These are phyloP conservation scores for Pseudochirops corinnae DNA, from an alignment of 2,797 vertebrate species.

Conservation along the genomic window DNA sequence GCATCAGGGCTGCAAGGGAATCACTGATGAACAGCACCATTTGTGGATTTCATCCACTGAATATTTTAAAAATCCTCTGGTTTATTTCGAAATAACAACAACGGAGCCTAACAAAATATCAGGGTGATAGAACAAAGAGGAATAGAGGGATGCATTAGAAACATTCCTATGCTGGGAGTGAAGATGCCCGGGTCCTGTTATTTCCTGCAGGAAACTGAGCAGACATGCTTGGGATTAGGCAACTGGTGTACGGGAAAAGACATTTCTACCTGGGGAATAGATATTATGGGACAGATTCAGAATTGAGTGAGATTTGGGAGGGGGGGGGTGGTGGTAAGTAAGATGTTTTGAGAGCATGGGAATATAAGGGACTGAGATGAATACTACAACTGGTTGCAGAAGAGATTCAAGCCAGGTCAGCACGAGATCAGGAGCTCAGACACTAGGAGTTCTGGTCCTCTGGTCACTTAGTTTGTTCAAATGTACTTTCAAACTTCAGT, in stretches of 20 bases:
- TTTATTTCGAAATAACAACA: conserved; percentile 31
- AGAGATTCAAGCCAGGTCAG: background rate
- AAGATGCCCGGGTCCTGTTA: background rate
- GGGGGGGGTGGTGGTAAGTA: background rate
- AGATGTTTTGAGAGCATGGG: background rate
- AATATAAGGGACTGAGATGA: background rate
- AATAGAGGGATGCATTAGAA: background rate
- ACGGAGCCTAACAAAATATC: conserved; percentile 64
- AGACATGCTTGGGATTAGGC: background rate
- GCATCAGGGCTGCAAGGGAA: conserved; percentile 75
- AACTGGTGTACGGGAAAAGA: background rate
- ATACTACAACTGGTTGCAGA: background rate
- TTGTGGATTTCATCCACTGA: conserved; percentile 69
- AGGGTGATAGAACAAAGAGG: conserved; percentile 17
- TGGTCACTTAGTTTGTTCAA: background rate
- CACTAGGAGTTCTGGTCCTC: background rate
- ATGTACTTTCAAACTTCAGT: background rate
- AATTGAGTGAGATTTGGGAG: background rate
- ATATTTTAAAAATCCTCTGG: conserved; percentile 66
- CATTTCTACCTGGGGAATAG: background rate
- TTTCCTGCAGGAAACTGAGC: background rate
- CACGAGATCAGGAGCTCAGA: background rate
- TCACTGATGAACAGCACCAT: conserved; percentile 73
- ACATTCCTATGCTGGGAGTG: background rate
- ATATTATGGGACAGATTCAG: background rate